Evolutionary conservation across 1,140 invertebrate genomes (phyloP), one percentile per base, ranked within the genome.

Genomic region (Cydia strobilella): DNA sequence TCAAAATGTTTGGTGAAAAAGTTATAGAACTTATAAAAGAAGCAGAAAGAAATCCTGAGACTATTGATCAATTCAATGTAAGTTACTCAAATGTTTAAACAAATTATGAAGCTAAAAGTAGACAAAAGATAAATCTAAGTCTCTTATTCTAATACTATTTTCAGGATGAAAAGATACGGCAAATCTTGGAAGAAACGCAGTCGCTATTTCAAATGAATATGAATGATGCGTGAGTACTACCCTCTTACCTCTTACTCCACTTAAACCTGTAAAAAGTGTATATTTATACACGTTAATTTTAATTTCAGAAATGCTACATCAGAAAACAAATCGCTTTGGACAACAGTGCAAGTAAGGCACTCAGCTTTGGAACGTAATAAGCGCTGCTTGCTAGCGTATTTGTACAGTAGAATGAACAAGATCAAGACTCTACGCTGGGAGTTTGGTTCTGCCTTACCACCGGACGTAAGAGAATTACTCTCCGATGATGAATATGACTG

Each of bases 391-490:
- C 86, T 99, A 12, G 96, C 98, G 0, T 99, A 99, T 88, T 91
- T 99, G 80, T 97, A 97, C 86, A 96, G 97, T 82, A 94, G 98
- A 80, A 93, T 99, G 86, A 94, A 94, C 77, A 95, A 96, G 82
- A 95, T 99, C 20, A 95, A 96, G 80, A 95, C 96, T 63, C 94
- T 99, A 87, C 93, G 98, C 71, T 99, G 98, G 98, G 97, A 98
- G 86, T 97, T 99, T 89, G 98, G 98, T 3, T 96, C 97, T 74
- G 96, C 98, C 51, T 89, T 99, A 74, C 98, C 98, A 3, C 84
- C 94, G 0, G 98, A 99, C 87, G 95, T 99, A 0, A 96, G 96
- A 86, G 93, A 95, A 39, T 96, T 97, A 79, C 92, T 99, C 18
- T 96, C 96, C 78, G 95, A 96, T 83, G 94, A 96, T 3, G 98